Percentiles rank a stretch among this genome's conserved stretches.
Evolutionary conservation across 2,888 invertebrate genomes (phyloP).

Genomic region (Taphrorychus bicolor): DNA sequence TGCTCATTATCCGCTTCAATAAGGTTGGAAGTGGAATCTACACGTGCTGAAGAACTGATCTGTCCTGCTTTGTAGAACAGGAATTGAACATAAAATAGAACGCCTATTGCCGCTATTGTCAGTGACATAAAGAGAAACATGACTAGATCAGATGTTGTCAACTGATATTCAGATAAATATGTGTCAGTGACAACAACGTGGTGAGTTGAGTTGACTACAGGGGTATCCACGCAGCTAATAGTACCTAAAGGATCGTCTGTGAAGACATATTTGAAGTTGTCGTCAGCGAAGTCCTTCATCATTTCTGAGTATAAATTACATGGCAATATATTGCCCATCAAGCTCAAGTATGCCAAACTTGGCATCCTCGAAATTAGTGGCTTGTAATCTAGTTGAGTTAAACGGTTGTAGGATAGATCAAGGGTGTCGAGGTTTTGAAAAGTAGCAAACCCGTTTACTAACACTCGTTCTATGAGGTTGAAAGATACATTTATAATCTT

Average conservation of each 20-base stretch:
- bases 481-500: constrained; percentile 52
- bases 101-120: constrained; percentile 46
- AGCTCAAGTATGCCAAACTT: constrained; percentile 49
- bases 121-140: constrained; percentile 48
- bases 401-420: constrained; percentile 54
- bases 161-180: too few species aligned
- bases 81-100: constrained; percentile 52
- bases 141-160: constrained; percentile 42
- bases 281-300: constrained; percentile 50
- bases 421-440: constrained; percentile 53
- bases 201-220: too few species aligned
- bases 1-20: constrained; percentile 44
- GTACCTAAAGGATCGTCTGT: constrained; percentile 44
- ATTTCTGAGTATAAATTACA: constrained; percentile 56
- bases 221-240: constrained; percentile 46
- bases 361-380: constrained; percentile 52
- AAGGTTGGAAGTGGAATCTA: constrained; percentile 44
- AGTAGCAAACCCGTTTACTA: constrained; percentile 52
- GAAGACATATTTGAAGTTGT: constrained; percentile 52
- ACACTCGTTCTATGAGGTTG: constrained; percentile 49
- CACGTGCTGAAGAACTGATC: constrained; percentile 25
- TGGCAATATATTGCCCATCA: constrained; percentile 52
- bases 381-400: constrained; percentile 54
- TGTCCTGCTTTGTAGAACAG: constrained; percentile 46
- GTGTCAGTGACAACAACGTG: neutral